Base-by-base conservation (phyloP, 2,797 vertebrate genomes). In the Anguilla pacifica region DNA sequence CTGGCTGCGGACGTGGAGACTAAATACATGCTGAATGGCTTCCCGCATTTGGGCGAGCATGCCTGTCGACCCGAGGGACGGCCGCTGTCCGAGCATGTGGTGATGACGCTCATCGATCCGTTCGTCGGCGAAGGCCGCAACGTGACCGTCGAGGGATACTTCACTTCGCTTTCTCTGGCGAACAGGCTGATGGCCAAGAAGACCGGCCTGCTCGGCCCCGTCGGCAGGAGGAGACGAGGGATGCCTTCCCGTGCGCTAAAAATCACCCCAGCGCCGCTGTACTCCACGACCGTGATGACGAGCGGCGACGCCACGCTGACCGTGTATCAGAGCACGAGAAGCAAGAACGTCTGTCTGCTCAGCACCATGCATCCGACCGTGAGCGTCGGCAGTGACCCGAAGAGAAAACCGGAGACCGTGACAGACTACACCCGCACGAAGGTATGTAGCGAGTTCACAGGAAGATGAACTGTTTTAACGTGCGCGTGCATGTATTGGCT, bases 1-100 rank as follows among this genome's bases (percentile, higher is more conserved):
- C 22, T 82, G 51, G 87, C 84, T n/a, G 74, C 46, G 10, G 84
- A 86, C 67, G 51, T 85, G 43, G 57, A 83, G 49, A 70, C 46
- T 0, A 72, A 72, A 55, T 88, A 86, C n/a, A 43, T 86, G n/a
- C 25, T 81, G 15, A 86, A 88, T 83, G 88, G 43, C 15, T 82
- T 86, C 46, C 79, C 88, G 3, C 67, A 83, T 35, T 31, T 83
- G 46, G 85, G 77, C 28, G 83, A 83, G 74, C 51, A 85, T 35
- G 22, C 51, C 4, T 7, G 39, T 49, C 25, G 25, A 22, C 57
- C 13, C n/a, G n/a, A 39, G 35, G 53, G 43, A 49, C 28, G 61
- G 57, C 43, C 39, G 19, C 72, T 53, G 59, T 22, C 35, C 22
- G 74, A 88, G 43, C 70, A 43, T 19, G 85, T 86, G 43, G 59